Conservation (phyloP, 2,888 invertebrate genomes). For the Drosophila conformis region DNA sequence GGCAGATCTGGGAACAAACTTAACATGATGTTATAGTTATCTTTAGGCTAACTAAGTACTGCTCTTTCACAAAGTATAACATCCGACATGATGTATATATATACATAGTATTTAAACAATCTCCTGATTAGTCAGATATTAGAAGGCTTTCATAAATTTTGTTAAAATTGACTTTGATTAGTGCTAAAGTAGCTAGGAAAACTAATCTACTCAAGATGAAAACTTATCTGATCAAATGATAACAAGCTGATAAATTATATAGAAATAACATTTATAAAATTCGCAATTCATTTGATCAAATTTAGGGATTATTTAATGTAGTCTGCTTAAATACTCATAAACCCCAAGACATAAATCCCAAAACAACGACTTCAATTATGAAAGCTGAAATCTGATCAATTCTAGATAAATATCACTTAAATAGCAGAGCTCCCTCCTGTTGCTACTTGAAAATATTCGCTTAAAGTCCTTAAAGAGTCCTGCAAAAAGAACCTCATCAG, state of each 20-base stretch:
- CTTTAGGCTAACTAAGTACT: not conserved
- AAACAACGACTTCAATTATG: not conserved
- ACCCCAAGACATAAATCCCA: not conserved
- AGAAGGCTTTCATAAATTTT: not conserved
- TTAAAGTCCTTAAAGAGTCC: not conserved
- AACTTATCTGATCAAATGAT: not conserved
- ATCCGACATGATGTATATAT: not conserved
- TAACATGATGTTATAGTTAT: not conserved
- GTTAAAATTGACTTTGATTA: not conserved
- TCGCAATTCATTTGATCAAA: not conserved
- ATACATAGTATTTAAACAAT: not conserved
- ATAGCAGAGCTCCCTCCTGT: not conserved
- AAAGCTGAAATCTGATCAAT: not conserved
- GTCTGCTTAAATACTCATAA: not conserved
- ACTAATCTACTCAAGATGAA: too few relatives aligned
- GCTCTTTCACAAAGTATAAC: not conserved
- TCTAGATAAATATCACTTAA: not conserved
- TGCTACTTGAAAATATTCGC: not conserved
- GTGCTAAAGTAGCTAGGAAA: not conserved
- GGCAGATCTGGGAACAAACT: not conserved
- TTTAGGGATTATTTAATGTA: not conserved
- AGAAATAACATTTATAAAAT: not conserved
- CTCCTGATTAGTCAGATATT: not conserved
- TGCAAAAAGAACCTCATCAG: conserved; percentile 53
- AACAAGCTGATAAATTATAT: not conserved